A percentile compares a stretch with the other conserved stretches of the same genome.
Conservation (phyloP, 2,113 vertebrate species). For the Tyrannus savana region DNA sequence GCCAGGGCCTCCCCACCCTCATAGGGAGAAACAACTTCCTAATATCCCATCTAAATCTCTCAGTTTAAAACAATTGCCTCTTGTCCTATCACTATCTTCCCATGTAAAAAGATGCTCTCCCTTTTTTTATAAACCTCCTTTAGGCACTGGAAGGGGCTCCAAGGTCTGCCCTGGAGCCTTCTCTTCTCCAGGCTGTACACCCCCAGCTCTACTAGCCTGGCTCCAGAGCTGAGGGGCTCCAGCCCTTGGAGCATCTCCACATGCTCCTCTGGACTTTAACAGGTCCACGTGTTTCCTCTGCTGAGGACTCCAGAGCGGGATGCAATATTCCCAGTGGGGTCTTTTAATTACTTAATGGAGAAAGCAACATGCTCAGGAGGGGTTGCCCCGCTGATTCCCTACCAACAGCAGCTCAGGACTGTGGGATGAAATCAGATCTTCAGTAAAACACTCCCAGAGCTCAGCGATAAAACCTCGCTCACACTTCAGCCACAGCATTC, state of each 20-base stretch:
- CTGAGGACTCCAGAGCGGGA: background rate
- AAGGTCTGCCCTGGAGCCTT: background rate
- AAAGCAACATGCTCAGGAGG: background rate
- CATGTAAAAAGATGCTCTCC: background rate
- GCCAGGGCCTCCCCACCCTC: background rate
- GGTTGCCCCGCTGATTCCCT: background rate
- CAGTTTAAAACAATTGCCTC: background rate
- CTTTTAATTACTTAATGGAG: background rate
- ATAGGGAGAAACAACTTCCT: fast-evolving
- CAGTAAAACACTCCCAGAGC: background rate
- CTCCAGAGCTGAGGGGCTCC: background rate
- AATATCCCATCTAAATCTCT: background rate
- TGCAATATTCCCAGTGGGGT: background rate
- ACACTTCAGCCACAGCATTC: fast-evolving
- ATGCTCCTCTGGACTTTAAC: background rate
- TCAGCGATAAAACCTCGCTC: fast-evolving
- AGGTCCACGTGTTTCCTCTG: background rate
- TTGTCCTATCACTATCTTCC: background rate
- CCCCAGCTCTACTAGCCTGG: background rate
- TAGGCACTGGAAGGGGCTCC: background rate
- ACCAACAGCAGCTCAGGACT: background rate
- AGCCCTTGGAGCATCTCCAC: fast-evolving
- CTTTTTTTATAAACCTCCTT: background rate
- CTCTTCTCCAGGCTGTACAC: background rate
- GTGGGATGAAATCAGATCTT: background rate